Evolutionary conservation across 2,797 vertebrate genomes (phyloP).

Genomic region (Acropternis orthonyx): DNA sequence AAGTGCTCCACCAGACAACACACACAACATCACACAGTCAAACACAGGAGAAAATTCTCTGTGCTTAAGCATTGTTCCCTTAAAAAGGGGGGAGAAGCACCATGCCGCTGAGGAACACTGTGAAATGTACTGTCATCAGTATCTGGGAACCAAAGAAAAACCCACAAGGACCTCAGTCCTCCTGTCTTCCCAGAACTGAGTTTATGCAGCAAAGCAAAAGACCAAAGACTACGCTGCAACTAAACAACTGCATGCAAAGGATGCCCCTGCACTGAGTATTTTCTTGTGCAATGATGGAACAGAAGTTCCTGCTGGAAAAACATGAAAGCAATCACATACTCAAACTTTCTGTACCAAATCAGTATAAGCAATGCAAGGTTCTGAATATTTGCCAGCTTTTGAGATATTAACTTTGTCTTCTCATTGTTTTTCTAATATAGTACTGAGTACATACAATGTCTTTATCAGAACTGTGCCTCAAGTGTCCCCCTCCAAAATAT

Average conservation of each 20-base stretch:
- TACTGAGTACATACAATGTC: not conserved
- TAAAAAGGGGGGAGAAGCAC: not conserved
- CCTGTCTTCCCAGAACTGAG: not conserved
- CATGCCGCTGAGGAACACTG: not conserved
- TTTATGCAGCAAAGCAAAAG: not conserved
- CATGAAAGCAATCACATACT: accelerated
- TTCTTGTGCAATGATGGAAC: not conserved
- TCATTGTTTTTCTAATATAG: not conserved
- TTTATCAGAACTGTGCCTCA: not conserved
- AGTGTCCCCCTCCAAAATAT: not conserved
- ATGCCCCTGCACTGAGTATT: not conserved
- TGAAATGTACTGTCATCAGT: not conserved
- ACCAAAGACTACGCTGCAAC: not conserved
- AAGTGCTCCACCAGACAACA: not conserved
- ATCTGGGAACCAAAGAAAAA: not conserved
- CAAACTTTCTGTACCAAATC: not conserved
- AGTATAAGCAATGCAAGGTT: not conserved
- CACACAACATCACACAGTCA: accelerated
- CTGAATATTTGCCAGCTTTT: not conserved
- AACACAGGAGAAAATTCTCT: not conserved
- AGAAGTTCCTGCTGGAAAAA: not conserved
- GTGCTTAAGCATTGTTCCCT: not conserved
- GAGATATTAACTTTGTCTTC: not conserved
- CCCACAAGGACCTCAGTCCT: not conserved
- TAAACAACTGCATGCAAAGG: not conserved